Percentiles rank a stretch among this genome's conserved stretches.
phyloP scores from a whole-genome alignment of 2,113 vertebrate genomes.

The Donacobius atricapilla region DNA sequence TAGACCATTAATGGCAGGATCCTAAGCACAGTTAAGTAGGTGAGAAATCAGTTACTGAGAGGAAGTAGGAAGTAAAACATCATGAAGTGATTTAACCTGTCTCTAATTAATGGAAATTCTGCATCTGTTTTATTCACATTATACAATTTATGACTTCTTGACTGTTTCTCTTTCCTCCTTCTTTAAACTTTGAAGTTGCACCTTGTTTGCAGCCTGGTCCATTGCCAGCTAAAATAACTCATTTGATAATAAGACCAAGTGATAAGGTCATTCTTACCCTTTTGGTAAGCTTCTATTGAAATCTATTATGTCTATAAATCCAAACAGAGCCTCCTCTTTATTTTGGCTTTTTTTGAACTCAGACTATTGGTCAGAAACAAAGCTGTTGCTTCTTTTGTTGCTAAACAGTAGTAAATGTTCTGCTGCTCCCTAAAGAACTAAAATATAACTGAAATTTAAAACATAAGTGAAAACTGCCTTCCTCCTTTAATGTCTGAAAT shows the following conservation, averaged over 20 bases:
- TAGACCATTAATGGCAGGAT: background rate
- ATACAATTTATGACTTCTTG: background rate
- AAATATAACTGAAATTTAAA: background rate
- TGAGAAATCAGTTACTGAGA: background rate
- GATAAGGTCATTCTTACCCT: background rate
- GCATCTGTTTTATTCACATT: background rate
- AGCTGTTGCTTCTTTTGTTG: background rate
- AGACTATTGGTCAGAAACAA: background rate
- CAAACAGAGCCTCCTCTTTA: background rate
- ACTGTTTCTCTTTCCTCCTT: background rate
- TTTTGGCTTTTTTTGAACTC: background rate
- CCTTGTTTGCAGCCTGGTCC: background rate
- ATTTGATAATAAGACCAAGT: background rate
- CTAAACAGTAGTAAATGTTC: background rate
- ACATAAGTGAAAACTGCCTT: background rate
- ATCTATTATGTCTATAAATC: background rate
- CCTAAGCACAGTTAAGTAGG: background rate
- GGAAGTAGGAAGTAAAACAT: background rate
- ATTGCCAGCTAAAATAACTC: background rate
- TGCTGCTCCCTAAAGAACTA: background rate
- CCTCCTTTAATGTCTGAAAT: background rate
- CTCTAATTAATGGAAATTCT: background rate
- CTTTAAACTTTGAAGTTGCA: background rate
- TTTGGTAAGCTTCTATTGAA: background rate
- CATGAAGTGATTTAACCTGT: background rate